Base-by-base conservation (phyloP, 2,888 invertebrate genomes). In the Cerastoderma edule region DNA sequence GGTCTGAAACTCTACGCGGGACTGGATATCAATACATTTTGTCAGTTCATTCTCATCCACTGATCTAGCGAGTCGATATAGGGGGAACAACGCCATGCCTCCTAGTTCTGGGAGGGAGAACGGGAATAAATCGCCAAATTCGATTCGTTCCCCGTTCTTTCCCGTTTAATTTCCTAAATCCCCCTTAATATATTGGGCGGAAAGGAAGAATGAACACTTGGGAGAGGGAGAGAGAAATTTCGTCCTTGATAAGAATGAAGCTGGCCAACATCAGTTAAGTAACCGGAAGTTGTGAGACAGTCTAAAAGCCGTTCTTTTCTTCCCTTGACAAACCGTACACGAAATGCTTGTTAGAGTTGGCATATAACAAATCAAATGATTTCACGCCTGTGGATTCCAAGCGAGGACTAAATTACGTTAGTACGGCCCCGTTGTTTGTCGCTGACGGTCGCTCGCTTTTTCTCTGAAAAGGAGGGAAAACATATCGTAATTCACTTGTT, bases 261-360 rank as follows among this genome's bases (percentile, higher is more conserved):
- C 60, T 39, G 60, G 24, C 39, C 16, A 35, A 53, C 22, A 39
- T 39, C 39, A 60, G 39, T 39, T 35, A 39, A 60, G 24, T 24
- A 39, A 60, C 60, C 60, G 60, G 60, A 60, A 60, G 60, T 60
- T 24, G 2, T 24, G 60, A 33, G 60, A 60, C 60, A 39, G 60
- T 60, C 60, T 60, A 60, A 60, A 60, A 39, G 35, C 60, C 60
- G 16, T 22, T 22, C 60, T 39, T 60, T 60, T 60, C 60, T 60
- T 60, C 39, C 27, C 39, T 60, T 22, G 60, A 60, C 60, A 60
- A 39, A 39, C 32, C 35, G 22, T 39, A 60, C 60, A 60, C 60
- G 60, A 39, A 39, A 35, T 24, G 39, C 39, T 60, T 60, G 60
- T 60, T 60, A 60, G n/a, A 19, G 60, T 27, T 60, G 60, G 60